Evolutionary conservation across 2,888 invertebrate genomes (phyloP).

Genomic region (Teinopalpus imperialis): DNA sequence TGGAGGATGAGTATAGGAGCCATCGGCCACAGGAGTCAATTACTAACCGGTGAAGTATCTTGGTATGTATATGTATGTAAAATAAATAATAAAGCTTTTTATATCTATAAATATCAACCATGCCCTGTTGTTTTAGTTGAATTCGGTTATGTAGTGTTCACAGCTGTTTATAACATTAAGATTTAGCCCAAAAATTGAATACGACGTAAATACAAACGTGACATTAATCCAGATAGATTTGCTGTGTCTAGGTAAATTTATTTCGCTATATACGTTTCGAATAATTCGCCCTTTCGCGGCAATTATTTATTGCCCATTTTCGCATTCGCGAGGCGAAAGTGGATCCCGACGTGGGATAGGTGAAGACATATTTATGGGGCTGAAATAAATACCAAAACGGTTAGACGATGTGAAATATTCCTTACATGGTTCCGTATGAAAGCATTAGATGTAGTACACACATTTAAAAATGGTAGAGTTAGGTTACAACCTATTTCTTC

Average conservation of each 20-base stretch:
- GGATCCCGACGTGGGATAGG: constrained; percentile 39
- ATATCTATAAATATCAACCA: no score
- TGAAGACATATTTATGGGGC: constrained; percentile 56
- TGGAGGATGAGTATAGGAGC: no score
- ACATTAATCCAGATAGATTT: constrained; percentile 15
- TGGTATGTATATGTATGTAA: no score
- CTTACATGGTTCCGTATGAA: constrained; percentile 14
- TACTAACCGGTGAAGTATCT: no score
- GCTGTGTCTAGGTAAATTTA: constrained; percentile 14
- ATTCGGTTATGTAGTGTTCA: no score
- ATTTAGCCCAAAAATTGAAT: not conserved
- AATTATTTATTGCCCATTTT: constrained; percentile 32
- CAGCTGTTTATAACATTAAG: no score
- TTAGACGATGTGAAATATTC: not conserved
- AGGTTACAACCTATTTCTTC: no score
- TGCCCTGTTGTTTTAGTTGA: no score
- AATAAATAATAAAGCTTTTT: no score
- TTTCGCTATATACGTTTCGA: constrained; percentile 22
- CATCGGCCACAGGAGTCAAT: no score
- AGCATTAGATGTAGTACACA: no score
- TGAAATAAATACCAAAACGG: constrained; percentile 41
- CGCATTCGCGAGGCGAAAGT: constrained; percentile 28
- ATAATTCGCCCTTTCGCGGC: constrained; percentile 27
- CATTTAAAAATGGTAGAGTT: no score
- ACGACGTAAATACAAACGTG: not conserved